phyloP scores from a whole-genome alignment of 2,797 vertebrate genomes.

The Takifugu ocellatus region DNA sequence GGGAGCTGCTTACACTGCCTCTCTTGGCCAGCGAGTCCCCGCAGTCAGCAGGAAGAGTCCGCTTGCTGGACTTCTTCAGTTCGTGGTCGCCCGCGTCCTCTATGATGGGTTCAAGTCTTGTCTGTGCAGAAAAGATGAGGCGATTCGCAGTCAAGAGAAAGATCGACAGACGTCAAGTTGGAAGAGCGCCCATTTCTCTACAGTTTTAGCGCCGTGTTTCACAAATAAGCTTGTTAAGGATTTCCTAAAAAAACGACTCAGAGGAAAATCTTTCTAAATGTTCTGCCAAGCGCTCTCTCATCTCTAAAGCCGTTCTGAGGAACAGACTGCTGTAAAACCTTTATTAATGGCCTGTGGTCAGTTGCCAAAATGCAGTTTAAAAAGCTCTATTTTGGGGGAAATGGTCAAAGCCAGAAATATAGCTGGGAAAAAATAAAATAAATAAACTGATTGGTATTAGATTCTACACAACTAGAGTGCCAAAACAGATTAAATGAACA shows the following conservation, averaged over 20 bases:
- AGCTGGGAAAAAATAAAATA: neutral
- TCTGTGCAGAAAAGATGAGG: constrained; percentile 85
- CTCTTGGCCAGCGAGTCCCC: constrained; percentile 99
- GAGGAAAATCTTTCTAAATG: too few relatives aligned
- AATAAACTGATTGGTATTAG: neutral
- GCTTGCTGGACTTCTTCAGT: constrained; percentile 99
- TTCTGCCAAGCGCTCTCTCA: neutral
- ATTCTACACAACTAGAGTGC: neutral
- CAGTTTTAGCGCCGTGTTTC: too few relatives aligned
- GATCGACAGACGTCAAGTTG: neutral
- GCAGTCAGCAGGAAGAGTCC: constrained; percentile 98
- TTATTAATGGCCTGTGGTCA: constrained; percentile 8
- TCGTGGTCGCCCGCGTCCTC: constrained; percentile 97
- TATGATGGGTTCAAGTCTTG: constrained; percentile 97
- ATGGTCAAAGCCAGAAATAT: neutral
- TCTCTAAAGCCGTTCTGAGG: neutral
- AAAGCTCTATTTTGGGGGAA: neutral
- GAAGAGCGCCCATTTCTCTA: neutral
- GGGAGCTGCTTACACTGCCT: constrained; percentile 90
- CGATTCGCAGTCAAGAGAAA: neutral
- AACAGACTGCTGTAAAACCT: constrained; percentile 4
- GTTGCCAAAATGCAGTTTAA: constrained; percentile 1
- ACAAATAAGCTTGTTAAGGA: too few relatives aligned
- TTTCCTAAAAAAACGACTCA: too few relatives aligned
- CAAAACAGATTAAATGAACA: constrained; percentile 1